These are phyloP conservation scores for Sula dactylatra DNA, from an alignment of 2,113 vertebrate genomes.

Conservation along the genomic window DNA sequence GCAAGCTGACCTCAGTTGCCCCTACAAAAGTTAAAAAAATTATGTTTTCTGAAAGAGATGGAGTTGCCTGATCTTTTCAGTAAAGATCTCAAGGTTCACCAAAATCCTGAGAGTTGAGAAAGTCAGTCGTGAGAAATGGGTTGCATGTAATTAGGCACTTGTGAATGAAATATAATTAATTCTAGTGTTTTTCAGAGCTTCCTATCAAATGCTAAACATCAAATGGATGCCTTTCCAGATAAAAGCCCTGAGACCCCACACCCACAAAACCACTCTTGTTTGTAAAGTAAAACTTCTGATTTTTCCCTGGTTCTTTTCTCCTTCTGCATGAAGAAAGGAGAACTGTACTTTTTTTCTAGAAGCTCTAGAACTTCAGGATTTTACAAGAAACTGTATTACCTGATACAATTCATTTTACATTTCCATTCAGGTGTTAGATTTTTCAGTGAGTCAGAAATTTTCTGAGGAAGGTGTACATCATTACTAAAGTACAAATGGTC, in stretches of 20 bases:
- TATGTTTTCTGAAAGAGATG: not conserved
- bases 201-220: not conserved
- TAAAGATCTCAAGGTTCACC: not conserved
- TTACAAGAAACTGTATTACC: not conserved
- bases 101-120: not conserved
- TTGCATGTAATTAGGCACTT: not conserved
- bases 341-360: not conserved
- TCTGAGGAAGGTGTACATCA: not conserved
- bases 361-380: not conserved
- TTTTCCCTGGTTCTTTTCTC: not conserved
- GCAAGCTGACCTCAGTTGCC: not conserved
- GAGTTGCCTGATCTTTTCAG: not conserved
- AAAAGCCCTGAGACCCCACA: not conserved
- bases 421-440: not conserved
- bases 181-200: not conserved
- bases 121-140: not conserved
- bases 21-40: not conserved
- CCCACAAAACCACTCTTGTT: fast-evolving
- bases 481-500: not conserved
- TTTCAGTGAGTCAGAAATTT: not conserved
- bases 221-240: not conserved
- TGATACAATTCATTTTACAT: not conserved
- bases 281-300: not conserved
- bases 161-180: not conserved
- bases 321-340: not conserved